Percentiles rank a stretch among this genome's conserved stretches.
Evolutionary conservation across 2,113 vertebrate species (phyloP).

Genomic region (Pseudopipra pipra): DNA sequence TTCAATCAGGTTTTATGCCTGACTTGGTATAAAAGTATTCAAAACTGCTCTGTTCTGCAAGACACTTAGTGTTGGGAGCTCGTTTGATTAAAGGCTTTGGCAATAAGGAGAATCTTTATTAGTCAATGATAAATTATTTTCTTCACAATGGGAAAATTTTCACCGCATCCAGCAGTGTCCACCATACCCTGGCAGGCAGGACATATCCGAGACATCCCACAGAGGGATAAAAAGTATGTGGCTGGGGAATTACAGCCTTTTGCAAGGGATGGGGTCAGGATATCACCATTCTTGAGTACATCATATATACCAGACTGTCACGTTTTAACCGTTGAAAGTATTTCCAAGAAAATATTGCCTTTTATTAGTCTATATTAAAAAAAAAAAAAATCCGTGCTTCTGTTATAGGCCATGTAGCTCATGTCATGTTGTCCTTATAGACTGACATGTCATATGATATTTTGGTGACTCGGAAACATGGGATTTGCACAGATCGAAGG

Average conservation of each 20-base stretch:
- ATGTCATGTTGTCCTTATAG: neutral
- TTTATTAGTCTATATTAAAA: neutral
- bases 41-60: neutral
- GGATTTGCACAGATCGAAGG: neutral
- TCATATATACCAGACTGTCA: neutral
- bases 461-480: neutral
- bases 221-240: neutral
- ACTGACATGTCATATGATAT: fast-evolving
- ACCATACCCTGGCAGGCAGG: neutral
- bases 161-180: neutral
- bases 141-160: neutral
- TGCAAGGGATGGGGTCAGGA: neutral
- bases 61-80: neutral
- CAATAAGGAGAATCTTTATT: neutral
- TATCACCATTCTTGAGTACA: neutral
- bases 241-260: neutral
- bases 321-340: neutral
- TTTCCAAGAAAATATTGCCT: neutral
- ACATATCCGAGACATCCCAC: neutral
- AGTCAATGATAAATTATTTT: neutral
- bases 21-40: neutral
- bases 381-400: neutral
- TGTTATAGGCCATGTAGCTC: neutral
- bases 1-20: neutral
- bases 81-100: neutral